Conservation (phyloP, 2,113 vertebrate genomes). For the Callochromis pleurospilus region DNA sequence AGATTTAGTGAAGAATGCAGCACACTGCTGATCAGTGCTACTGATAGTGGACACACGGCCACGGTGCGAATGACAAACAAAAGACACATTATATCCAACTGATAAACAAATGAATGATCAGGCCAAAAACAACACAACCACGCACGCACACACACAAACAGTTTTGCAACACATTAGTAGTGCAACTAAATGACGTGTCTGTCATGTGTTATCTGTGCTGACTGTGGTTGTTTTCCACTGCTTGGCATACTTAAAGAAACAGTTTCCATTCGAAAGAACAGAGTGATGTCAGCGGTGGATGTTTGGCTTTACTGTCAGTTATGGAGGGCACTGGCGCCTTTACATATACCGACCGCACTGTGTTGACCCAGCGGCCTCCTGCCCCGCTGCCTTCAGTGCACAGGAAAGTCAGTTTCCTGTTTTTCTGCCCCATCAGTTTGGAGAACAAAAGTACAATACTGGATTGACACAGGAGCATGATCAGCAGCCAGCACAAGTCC, state of each 20-base stretch:
- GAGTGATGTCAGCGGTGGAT: neutral
- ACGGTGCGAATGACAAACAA: constrained; percentile 24
- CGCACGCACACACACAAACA: neutral
- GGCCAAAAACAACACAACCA: neutral
- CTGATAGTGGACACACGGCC: constrained; percentile 4
- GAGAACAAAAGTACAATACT: constrained; percentile 35
- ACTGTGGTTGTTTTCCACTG: neutral
- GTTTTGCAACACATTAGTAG: neutral
- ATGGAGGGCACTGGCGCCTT: neutral
- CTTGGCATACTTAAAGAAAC: neutral
- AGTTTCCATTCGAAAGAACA: neutral
- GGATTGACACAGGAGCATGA: constrained; percentile 19
- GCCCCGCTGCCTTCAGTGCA: constrained; percentile 27
- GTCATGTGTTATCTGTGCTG: neutral
- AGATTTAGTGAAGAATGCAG: constrained; percentile 48
- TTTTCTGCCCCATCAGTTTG: constrained; percentile 56
- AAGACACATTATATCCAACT: neutral
- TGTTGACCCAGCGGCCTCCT: constrained; percentile 19
- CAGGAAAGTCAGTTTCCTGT: constrained; percentile 73
- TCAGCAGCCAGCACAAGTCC: neutral
- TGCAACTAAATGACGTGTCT: neutral
- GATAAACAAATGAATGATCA: constrained; percentile 3
- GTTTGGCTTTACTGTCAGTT: neutral
- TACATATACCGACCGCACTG: neutral
- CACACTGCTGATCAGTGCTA: constrained; percentile 30